phyloP scores from a whole-genome alignment of 2,888 invertebrate species.

The Mimas tiliae region DNA sequence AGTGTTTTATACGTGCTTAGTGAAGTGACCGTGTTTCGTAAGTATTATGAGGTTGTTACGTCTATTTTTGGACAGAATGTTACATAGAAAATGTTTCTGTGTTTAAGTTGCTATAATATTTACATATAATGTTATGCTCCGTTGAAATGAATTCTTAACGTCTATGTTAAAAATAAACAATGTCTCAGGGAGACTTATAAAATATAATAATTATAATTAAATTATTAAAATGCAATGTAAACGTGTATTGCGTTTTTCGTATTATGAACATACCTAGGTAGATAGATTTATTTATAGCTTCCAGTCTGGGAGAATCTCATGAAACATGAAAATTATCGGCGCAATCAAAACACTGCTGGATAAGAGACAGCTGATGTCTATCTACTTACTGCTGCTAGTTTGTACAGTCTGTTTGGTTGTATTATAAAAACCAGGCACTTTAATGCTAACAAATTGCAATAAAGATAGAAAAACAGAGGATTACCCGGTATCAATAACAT shows the following conservation, averaged over 20 bases:
- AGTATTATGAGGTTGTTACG: slow-evolving; percentile 5
- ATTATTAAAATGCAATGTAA: not conserved
- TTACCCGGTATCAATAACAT: not conserved
- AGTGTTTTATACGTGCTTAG: slow-evolving; percentile 10
- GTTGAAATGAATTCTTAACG: not conserved
- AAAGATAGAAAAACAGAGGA: not conserved
- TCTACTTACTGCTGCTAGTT: not conserved
- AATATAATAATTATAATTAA: not conserved
- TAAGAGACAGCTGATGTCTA: slow-evolving; percentile 8
- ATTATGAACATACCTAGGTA: no score
- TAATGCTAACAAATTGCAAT: not conserved
- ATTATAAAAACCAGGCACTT: not conserved
- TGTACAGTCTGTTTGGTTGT: not conserved
- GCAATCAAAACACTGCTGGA: slow-evolving; percentile 1
- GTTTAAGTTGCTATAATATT: not conserved
- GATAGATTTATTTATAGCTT: not conserved
- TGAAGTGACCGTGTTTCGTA: slow-evolving; percentile 21
- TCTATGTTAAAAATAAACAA: not conserved
- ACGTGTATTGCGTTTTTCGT: no score
- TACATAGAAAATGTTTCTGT: not conserved
- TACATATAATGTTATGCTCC: not conserved
- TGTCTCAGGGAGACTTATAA: not conserved
- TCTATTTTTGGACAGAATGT: not conserved
- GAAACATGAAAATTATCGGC: slow-evolving; percentile 12
- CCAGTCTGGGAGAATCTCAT: not conserved